Percentiles rank a stretch among this genome's conserved stretches.
Evolutionary conservation across 2,797 vertebrate genomes (phyloP).

Genomic region (Thalassophryne amazonica): DNA sequence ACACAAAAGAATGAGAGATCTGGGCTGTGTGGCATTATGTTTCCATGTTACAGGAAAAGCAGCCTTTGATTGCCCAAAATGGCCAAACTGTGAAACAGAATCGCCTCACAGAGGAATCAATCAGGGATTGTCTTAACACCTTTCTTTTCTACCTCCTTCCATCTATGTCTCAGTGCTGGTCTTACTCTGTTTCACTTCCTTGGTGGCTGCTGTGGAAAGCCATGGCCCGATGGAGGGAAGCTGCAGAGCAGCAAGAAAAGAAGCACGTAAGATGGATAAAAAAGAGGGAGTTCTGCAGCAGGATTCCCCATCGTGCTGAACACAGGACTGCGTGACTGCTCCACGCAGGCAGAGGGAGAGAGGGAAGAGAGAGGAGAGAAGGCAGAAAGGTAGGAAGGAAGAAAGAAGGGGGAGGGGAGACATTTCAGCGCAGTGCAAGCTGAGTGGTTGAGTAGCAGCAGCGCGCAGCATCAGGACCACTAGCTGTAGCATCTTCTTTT

Average conservation of each 20-base stretch:
- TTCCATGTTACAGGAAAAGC: neutral
- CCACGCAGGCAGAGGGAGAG: conserved; percentile 48
- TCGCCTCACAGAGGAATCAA: neutral
- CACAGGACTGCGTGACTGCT: conserved; percentile 76
- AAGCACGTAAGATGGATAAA: conserved; percentile 47
- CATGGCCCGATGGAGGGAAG: conserved; percentile 25
- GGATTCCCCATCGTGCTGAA: conserved; percentile 62
- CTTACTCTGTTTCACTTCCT: conserved; percentile 34
- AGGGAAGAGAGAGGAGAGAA: conserved; percentile 53
- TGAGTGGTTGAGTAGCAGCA: conserved; percentile 71
- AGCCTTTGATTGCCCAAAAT: neutral
- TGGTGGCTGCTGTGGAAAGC: conserved; percentile 54
- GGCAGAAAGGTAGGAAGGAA: conserved; percentile 47
- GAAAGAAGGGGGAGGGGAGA: conserved; percentile 63
- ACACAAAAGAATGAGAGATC: conserved; percentile 19
- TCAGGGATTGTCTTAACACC: neutral
- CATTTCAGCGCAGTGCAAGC: conserved; percentile 67
- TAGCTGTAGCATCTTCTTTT: conserved; percentile 68
- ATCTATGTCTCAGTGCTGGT: conserved; percentile 17
- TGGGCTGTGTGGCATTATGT: neutral
- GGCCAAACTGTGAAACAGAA: neutral
- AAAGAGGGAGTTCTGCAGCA: conserved; percentile 70
- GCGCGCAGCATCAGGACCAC: conserved; percentile 69
- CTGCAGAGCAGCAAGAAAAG: conserved; percentile 15
- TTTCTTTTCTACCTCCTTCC: conserved; percentile 13